Conservation (phyloP, 2,797 vertebrate species). For the Falco columbarius region DNA sequence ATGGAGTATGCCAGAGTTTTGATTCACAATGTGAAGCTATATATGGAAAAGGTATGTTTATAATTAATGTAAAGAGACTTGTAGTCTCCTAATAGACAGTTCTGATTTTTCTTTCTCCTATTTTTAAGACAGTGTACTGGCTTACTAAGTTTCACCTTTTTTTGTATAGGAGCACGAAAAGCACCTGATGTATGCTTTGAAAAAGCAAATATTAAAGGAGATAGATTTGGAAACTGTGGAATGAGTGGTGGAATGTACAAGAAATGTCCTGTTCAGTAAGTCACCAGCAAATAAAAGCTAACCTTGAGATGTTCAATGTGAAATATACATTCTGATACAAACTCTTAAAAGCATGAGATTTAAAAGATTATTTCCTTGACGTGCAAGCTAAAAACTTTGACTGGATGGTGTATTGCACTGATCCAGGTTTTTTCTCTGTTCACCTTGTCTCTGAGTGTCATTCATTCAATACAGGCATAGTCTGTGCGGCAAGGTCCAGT, state of each 20-base stretch:
- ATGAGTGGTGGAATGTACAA: neutral
- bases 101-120: neutral
- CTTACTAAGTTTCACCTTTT: neutral
- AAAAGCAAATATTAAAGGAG: slow-evolving; percentile 78
- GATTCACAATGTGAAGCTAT: slow-evolving; percentile 84
- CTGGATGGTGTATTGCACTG: neutral
- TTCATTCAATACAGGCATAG: slow-evolving; percentile 74
- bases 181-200: slow-evolving; percentile 83
- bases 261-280: slow-evolving; percentile 83
- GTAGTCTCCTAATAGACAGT: neutral
- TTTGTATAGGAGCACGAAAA: slow-evolving; percentile 79
- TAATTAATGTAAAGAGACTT: neutral
- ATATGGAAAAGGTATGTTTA: slow-evolving; percentile 80
- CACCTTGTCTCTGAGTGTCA: neutral
- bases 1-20: slow-evolving; percentile 87
- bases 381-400: neutral
- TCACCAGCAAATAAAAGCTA: slow-evolving; percentile 25
- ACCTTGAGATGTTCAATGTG: neutral
- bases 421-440: neutral
- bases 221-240: slow-evolving; percentile 88
- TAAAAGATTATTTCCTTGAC: neutral
- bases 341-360: neutral
- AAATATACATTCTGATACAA: neutral
- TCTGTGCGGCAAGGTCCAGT: slow-evolving; percentile 90
- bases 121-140: neutral